These are phyloP conservation scores for Falco berigora DNA, from an alignment of 2,797 vertebrate genomes.

Conservation along the genomic window DNA sequence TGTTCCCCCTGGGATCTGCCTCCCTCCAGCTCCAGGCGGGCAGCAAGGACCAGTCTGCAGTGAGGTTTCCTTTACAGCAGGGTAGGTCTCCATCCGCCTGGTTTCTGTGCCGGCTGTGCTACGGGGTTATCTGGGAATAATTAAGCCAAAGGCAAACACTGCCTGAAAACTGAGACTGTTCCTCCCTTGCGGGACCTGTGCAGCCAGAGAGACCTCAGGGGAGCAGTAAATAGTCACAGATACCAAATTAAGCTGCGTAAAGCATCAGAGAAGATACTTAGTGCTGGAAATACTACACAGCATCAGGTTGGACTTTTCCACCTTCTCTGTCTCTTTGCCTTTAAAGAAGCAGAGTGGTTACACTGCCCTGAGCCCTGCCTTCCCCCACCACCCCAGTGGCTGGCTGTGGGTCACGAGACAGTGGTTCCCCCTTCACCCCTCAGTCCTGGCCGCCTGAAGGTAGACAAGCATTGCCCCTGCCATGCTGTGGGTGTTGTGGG, in stretches of 20 bases:
- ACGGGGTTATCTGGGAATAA: not conserved
- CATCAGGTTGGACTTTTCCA: not conserved
- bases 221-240: not conserved
- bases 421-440: not conserved
- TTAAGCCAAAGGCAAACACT: not conserved
- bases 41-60: not conserved
- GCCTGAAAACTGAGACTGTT: conserved; percentile 5
- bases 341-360: not conserved
- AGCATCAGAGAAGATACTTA: not conserved
- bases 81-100: not conserved
- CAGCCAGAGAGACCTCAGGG: not conserved
- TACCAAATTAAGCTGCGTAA: not conserved
- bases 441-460: not conserved
- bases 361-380: not conserved
- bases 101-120: not conserved
- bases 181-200: not conserved
- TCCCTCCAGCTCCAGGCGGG: not conserved
- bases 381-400: not conserved
- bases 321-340: not conserved
- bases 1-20: not conserved
- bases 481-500: not conserved
- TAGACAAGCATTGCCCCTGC: not conserved
- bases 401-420: not conserved
- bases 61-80: not conserved
- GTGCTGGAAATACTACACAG: not conserved